Evolutionary conservation across 64 coral and sea anemone genomes (phyloP).

Genomic region (Montipora sp.): DNA sequence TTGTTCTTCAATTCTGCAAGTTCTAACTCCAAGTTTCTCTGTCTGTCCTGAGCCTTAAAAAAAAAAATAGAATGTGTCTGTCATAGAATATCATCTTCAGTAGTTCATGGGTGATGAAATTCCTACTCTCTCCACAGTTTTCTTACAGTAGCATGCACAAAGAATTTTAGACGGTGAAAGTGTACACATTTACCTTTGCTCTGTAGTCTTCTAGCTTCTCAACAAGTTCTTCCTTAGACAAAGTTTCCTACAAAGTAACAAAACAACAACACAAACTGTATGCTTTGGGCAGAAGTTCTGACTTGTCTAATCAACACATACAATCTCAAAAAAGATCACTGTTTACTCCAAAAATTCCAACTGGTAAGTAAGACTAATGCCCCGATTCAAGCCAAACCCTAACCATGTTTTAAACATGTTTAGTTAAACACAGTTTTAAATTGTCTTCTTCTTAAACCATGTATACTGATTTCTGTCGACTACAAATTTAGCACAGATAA

Average conservation of each 20-base stretch:
- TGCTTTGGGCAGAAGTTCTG: background rate
- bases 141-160: background rate
- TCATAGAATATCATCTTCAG: background rate
- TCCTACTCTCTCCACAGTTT: background rate
- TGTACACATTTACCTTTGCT: conserved; percentile 21
- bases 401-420: too few species aligned
- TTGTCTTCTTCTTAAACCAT: too few species aligned
- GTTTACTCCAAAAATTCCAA: too few species aligned
- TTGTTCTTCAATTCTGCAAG: conserved; percentile 76
- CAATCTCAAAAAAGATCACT: too few species aligned
- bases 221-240: conserved; percentile 63
- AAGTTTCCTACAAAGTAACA: conserved; percentile 13
- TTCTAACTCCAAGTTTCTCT: conserved; percentile 63
- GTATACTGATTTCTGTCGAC: too few species aligned
- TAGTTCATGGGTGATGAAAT: background rate
- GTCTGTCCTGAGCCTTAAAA: conserved; percentile 18
- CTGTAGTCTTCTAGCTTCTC: conserved; percentile 66
- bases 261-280: too few species aligned
- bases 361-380: too few species aligned
- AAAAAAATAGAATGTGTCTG: background rate
- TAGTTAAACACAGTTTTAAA: too few species aligned
- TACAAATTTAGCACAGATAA: too few species aligned
- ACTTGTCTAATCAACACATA: background rate
- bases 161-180: background rate
- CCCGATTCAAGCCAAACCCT: too few species aligned